Evolutionary conservation across 2,888 invertebrate genomes (phyloP).

Genomic region (Chironomus tentans): DNA sequence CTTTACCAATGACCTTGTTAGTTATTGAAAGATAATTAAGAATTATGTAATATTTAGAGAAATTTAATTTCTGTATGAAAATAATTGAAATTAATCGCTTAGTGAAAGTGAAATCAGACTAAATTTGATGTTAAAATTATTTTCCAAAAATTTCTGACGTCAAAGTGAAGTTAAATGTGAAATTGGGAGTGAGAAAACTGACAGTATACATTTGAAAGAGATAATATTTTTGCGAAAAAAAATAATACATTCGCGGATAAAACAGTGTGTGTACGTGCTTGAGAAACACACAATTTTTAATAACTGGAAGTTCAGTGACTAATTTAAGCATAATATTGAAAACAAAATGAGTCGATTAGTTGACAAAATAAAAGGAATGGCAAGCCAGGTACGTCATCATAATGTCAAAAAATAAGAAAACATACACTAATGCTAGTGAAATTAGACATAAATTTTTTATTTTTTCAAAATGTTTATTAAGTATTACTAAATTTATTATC

Average conservation of each 20-base stretch:
- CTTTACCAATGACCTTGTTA: too few species aligned
- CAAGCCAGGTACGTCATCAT: constrained; percentile 11
- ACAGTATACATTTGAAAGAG: background rate
- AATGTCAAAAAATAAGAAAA: background rate
- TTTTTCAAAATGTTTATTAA: background rate
- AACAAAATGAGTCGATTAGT: constrained; percentile 16
- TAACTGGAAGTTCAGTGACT: background rate
- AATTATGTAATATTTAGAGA: too few species aligned
- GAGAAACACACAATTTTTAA: background rate
- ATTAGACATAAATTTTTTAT: background rate
- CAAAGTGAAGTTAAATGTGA: background rate
- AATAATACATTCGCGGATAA: background rate
- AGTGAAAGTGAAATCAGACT: too few species aligned
- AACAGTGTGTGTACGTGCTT: background rate
- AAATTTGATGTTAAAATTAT: too few species aligned
- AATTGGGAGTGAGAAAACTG: background rate
- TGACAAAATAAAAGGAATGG: constrained; percentile 15
- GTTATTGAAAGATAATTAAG: too few species aligned
- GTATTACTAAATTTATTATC: background rate
- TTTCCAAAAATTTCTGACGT: background rate
- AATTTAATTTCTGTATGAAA: too few species aligned
- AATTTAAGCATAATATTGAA: background rate
- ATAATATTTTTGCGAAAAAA: background rate
- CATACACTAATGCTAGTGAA: background rate
- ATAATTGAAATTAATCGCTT: too few species aligned